These are phyloP conservation scores for Orestias chungarensis DNA, from an alignment of 2,797 vertebrate species.

Conservation along the genomic window DNA sequence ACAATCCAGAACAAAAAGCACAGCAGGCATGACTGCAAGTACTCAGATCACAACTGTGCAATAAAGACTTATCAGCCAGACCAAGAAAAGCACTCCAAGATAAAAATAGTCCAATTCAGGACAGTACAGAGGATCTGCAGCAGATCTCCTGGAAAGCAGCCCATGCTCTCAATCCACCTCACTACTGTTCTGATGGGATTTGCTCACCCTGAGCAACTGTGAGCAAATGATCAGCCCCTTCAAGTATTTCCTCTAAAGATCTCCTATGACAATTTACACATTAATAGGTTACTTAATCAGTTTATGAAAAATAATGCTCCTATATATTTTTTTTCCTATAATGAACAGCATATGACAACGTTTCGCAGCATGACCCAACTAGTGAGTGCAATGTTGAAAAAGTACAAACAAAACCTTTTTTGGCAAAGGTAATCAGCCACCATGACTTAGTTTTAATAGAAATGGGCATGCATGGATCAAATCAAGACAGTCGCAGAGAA, in stretches of 20 bases:
- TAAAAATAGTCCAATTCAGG: constrained; percentile 67
- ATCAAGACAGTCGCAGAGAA: constrained; percentile 42
- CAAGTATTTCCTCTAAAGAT: constrained; percentile 42
- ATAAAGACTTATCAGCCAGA: constrained; percentile 41
- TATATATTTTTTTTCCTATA: not conserved
- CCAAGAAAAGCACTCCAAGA: constrained; percentile 37
- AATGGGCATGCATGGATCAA: not conserved
- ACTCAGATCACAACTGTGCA: constrained; percentile 24
- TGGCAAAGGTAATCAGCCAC: not conserved
- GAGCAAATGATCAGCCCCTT: constrained; percentile 54
- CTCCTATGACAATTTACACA: constrained; percentile 56
- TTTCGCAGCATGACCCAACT: not conserved
- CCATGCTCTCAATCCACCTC: constrained; percentile 51
- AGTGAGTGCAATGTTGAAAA: not conserved
- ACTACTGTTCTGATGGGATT: constrained; percentile 48
- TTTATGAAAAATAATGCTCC: constrained; percentile 7
- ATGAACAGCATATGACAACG: not conserved
- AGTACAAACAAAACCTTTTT: too few species aligned
- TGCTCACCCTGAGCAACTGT: constrained; percentile 46
- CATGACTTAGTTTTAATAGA: not conserved
- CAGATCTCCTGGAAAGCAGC: constrained; percentile 41
- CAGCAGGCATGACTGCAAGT: constrained; percentile 1
- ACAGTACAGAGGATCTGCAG: constrained; percentile 52
- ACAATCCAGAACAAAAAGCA: not conserved
- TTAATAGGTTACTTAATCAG: constrained; percentile 52